Evolutionary conservation across 2,113 vertebrate species (phyloP).

Genomic region (Catharus fuscescens): DNA sequence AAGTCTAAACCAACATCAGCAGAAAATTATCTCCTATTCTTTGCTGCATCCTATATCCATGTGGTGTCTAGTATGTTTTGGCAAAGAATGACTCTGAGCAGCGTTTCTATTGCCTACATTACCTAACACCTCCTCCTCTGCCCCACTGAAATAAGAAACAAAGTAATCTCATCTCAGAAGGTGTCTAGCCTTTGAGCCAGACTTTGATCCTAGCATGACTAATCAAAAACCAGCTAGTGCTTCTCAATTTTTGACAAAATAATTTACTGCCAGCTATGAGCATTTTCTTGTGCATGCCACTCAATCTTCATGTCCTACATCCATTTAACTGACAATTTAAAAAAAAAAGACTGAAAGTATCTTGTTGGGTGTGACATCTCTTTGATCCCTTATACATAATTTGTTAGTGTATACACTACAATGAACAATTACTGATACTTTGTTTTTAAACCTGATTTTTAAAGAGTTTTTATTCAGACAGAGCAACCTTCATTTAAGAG

Average conservation of each 20-base stretch:
- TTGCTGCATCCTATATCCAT: not conserved
- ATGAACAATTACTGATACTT: not conserved
- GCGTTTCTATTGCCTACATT: not conserved
- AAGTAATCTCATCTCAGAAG: not conserved
- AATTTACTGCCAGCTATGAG: not conserved
- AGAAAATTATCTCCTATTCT: not conserved
- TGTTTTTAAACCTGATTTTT: not conserved
- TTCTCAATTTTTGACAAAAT: conserved; percentile 1
- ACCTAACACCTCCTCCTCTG: not conserved
- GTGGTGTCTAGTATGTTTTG: not conserved
- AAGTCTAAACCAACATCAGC: not conserved
- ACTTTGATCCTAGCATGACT: not conserved
- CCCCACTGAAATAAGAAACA: not conserved
- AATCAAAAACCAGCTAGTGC: not conserved
- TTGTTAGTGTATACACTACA: not conserved
- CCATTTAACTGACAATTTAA: not conserved
- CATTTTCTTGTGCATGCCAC: not conserved
- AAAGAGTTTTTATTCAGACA: not conserved
- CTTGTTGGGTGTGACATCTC: not conserved
- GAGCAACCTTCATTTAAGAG: not conserved
- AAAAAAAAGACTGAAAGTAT: not conserved
- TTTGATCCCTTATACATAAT: not conserved
- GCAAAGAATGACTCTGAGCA: not conserved
- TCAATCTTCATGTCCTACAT: not conserved
- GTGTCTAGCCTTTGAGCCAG: not conserved